Percentiles rank a stretch among this genome's conserved stretches.
Conservation (phyloP, 2,113 vertebrate species). For the Eulacestoma nigropectus region DNA sequence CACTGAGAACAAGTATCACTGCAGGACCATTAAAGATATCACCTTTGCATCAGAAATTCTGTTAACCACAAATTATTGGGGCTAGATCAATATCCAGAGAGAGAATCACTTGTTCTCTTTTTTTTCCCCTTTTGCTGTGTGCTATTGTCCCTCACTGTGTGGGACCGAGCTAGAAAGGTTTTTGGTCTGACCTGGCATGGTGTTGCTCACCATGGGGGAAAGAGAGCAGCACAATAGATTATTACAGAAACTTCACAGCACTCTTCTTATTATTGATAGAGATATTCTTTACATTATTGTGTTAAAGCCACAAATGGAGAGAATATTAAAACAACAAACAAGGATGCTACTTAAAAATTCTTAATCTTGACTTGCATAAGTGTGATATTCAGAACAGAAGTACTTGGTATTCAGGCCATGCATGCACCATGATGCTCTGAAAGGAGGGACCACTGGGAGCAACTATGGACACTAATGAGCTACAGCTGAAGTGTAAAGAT, state of each 20-base stretch:
- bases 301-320: not conserved
- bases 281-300: not conserved
- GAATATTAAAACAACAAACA: not conserved
- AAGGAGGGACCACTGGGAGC: not conserved
- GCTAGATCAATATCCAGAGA: not conserved
- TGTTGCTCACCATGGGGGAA: not conserved
- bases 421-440: not conserved
- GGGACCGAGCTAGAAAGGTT: not conserved
- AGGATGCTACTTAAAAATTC: not conserved
- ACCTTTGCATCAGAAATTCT: not conserved
- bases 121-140: not conserved
- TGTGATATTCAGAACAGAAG: not conserved
- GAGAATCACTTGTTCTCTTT: not conserved
- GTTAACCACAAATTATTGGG: not conserved
- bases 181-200: not conserved
- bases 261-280: not conserved
- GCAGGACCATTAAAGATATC: not conserved
- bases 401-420: slow-evolving; percentile 21
- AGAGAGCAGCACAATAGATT: not conserved
- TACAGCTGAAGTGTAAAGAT: not conserved
- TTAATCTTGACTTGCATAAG: not conserved
- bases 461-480: slow-evolving; percentile 27
- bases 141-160: not conserved
- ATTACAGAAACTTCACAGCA: not conserved
- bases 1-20: not conserved